Percentiles rank a stretch among this genome's conserved stretches.
Conservation (phyloP, 92 coral and sea anemone genomes). For the Heteractis magnifica region DNA sequence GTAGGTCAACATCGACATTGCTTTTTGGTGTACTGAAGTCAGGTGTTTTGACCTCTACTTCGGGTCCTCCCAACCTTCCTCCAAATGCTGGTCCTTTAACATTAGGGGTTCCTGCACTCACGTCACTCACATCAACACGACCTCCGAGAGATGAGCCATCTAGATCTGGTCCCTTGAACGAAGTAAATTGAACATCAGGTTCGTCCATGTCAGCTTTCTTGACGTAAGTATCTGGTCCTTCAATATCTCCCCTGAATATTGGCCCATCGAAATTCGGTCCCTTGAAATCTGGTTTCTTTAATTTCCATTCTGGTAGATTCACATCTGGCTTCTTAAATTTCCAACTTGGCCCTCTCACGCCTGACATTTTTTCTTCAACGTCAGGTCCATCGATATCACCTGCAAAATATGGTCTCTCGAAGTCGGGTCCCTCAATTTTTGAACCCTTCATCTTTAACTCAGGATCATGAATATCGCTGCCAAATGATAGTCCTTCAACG, state of each 20-base stretch:
- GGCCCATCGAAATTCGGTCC: constrained; percentile 45
- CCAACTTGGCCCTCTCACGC: constrained; percentile 5
- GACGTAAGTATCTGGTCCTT: constrained; percentile 25
- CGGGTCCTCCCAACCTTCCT: constrained; percentile 10
- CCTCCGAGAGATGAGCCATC: constrained; percentile 24
- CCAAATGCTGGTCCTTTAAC: constrained; percentile 34
- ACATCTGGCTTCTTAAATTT: constrained; percentile 24
- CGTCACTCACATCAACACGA: constrained; percentile 7
- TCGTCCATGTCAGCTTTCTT: constrained; percentile 4
- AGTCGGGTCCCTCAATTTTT: constrained; percentile 12
- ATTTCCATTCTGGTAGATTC: constrained; percentile 24
- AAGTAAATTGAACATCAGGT: constrained; percentile 19
- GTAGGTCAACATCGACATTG: constrained; percentile 18
- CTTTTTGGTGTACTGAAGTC: constrained; percentile 34
- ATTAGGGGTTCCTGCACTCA: constrained; percentile 8
- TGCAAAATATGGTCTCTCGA: constrained; percentile 32
- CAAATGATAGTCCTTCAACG: constrained; percentile 2
- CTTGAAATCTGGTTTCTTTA: constrained; percentile 18
- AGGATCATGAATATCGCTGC: constrained; percentile 13
- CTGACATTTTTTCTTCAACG: constrained; percentile 11
- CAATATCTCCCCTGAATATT: constrained; percentile 10
- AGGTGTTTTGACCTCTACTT: not conserved
- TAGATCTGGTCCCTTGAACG: constrained; percentile 23
- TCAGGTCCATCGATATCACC: constrained; percentile 38
- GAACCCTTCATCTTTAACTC: constrained; percentile 23